Conservation (phyloP, 1,140 invertebrate genomes). For the Helicoverpa zea region DNA sequence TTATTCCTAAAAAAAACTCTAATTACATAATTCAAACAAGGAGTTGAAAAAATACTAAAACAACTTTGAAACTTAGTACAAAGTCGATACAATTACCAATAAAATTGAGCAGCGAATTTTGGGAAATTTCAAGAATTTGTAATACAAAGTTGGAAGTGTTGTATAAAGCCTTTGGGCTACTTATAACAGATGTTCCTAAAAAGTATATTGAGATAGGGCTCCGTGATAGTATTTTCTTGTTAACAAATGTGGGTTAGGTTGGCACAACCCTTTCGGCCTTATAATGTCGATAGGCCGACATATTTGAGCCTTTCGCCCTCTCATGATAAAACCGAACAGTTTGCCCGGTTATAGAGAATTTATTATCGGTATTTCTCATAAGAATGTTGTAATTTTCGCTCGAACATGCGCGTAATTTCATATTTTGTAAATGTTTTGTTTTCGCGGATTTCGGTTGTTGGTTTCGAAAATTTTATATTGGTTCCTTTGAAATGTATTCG, state of each 20-base stretch:
- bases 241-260: slow-evolving; percentile 40
- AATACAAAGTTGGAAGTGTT: slow-evolving; percentile 10
- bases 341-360: slow-evolving; percentile 24
- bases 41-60: slow-evolving; percentile 16
- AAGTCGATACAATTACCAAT: slow-evolving; percentile 5
- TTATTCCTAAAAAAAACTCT: background rate
- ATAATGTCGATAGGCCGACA: slow-evolving; percentile 44
- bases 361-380: slow-evolving; percentile 24
- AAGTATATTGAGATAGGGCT: slow-evolving; percentile 22
- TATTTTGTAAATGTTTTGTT: slow-evolving; percentile 9
- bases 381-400: slow-evolving; percentile 27
- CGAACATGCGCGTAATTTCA: background rate
- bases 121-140: slow-evolving; percentile 1
- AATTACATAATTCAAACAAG: background rate
- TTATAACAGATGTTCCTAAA: slow-evolving; percentile 38
- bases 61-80: slow-evolving; percentile 12
- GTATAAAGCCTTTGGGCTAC: background rate
- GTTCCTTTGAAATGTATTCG: too few species aligned
- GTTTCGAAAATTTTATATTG: too few species aligned
- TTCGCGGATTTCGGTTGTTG: background rate
- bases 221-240: slow-evolving; percentile 11
- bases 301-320: slow-evolving; percentile 36
- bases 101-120: slow-evolving; percentile 14
- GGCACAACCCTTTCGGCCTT: slow-evolving; percentile 36
- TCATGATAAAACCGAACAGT: slow-evolving; percentile 38